Evolutionary conservation across 2,888 invertebrate genomes (phyloP), one percentile per base, ranked within the genome.

Genomic region (Callyntrura sp.): DNA sequence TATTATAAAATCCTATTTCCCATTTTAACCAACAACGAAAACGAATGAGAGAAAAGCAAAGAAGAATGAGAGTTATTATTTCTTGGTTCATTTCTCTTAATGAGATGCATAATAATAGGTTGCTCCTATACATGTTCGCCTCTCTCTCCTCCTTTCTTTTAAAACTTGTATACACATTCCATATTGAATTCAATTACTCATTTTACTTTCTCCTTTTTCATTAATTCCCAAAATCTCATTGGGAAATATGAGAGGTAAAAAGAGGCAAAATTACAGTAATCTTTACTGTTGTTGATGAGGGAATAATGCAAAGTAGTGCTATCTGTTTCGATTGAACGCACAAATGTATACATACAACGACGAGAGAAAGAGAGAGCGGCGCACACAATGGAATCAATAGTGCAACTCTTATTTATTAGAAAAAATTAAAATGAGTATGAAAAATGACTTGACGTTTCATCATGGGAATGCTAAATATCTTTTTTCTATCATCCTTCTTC

Each of bases 81-180:
- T 85, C 81, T 90, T 85, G 90, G 90, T 90, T 90, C 90, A 85
- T 90, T 90, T 90, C 90, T 90, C 90, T 90, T 90, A 90, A 90
- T 90, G 90, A 90, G 90, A 90, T 90, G 85, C 90, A 90, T 81
- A 90, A 70, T 90, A 85, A 84, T 65, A 88, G 62, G 17, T 17
- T 12, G 70, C 45, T 1, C 14, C 0, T 35, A n/a, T 35, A 65
- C 65, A 28, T 28, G 43, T 43, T 45, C 20, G 25, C 28, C 12
- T n/a, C 28, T 55, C 14, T 79, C n/a, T 48, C 48, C 35, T 5
- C 55, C 70, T 70, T 20, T 70, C 48, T 81, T 73, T 57, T n/a
- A 60, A 35, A 78, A 85, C 45, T 51, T 62, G 11, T 35, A 48
- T 68, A 65, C 23, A 11, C 51, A 78, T 78, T 65, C 25, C 51